Evolutionary conservation across 2,797 vertebrate genomes (phyloP).

Genomic region (Oceanodroma leucorhoa): DNA sequence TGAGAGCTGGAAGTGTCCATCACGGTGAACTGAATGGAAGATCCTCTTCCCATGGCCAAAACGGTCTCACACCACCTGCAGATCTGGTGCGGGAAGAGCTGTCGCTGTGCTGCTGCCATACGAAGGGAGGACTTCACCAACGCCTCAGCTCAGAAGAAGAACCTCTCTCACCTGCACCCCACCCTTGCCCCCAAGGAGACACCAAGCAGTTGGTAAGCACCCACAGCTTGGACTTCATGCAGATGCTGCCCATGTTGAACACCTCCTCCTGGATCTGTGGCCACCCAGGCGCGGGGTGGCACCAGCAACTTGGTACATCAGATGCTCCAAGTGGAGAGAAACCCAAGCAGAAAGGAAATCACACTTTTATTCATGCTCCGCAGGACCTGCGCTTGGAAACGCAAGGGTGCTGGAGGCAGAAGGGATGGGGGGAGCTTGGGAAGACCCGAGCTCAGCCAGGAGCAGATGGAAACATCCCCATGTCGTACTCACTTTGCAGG

Average conservation of each 20-base stretch:
- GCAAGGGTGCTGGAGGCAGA: not conserved
- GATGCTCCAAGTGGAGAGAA: not conserved
- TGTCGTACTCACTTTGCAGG: conserved; percentile 84
- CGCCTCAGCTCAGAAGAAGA: not conserved
- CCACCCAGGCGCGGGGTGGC: not conserved
- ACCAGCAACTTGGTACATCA: not conserved
- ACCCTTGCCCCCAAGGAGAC: not conserved
- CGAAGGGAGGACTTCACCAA: not conserved
- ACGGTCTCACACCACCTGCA: not conserved
- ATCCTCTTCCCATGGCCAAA: not conserved
- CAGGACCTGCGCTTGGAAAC: not conserved
- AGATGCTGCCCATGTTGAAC: not conserved
- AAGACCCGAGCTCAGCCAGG: accelerated
- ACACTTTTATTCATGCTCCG: not conserved
- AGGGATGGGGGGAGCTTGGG: accelerated
- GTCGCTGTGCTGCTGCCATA: not conserved
- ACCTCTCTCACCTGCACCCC: not conserved
- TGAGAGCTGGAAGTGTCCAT: not conserved
- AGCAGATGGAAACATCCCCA: not conserved
- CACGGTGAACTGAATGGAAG: not conserved
- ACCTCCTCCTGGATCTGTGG: not conserved
- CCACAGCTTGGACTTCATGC: not conserved
- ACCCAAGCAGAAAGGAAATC: not conserved
- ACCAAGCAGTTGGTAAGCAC: not conserved
- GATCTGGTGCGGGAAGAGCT: not conserved